Conservation (phyloP, 2,113 vertebrate species). For the Mola mola region DNA sequence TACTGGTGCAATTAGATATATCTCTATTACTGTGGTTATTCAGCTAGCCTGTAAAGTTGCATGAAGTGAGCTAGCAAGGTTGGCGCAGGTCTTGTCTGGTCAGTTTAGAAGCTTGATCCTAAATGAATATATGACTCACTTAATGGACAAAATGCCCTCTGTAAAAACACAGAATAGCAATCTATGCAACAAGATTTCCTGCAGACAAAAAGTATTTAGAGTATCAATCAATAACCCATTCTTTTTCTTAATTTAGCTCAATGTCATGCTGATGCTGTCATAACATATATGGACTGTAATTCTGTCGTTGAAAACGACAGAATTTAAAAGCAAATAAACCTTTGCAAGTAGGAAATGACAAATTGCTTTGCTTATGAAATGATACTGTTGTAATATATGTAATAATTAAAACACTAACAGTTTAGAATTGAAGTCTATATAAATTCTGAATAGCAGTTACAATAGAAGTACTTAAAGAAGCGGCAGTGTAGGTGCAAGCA, state of each 20-base stretch:
- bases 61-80: too few relatives aligned
- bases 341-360: too few relatives aligned
- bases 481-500: too few relatives aligned
- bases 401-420: too few relatives aligned
- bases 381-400: too few relatives aligned
- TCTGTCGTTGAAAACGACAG: too few relatives aligned
- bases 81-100: too few relatives aligned
- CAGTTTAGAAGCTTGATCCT: conserved; percentile 16
- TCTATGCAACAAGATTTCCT: not conserved
- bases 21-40: conserved; percentile 4
- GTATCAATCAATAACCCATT: conserved; percentile 11
- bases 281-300: not conserved
- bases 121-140: conserved; percentile 20
- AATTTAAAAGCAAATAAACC: too few relatives aligned
- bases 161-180: conserved; percentile 8
- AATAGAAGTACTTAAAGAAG: too few relatives aligned
- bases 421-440: not conserved
- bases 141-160: conserved; percentile 19
- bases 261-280: not conserved
- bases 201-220: too few relatives aligned
- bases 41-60: not conserved
- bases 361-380: too few relatives aligned
- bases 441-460: too few relatives aligned
- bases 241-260: not conserved
- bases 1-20: not conserved